Percentiles rank a stretch among this genome's conserved stretches.
Evolutionary conservation across 2,888 invertebrate species (phyloP).

Genomic region (Acholoe squamosa): DNA sequence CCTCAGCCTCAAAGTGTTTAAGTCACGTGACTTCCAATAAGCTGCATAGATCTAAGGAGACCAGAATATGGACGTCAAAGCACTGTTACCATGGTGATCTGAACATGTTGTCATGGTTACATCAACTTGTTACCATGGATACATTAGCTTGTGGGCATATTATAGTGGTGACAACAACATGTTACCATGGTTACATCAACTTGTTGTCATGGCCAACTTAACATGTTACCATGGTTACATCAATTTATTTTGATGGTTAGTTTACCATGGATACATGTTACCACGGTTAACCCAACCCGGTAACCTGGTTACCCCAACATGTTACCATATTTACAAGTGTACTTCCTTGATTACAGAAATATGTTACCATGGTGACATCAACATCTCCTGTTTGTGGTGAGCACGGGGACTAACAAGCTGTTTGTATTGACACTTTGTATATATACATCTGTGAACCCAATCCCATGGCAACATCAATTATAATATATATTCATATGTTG

Average conservation of each 20-base stretch:
- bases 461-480: constrained; percentile 30
- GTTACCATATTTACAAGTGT: too few relatives aligned
- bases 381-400: background rate
- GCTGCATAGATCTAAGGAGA: constrained; percentile 55
- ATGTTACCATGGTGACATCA: too few relatives aligned
- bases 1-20: background rate
- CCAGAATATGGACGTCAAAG: constrained; percentile 41
- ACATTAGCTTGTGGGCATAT: too few relatives aligned
- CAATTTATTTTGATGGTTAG: too few relatives aligned
- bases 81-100: constrained; percentile 36
- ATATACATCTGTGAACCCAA: background rate
- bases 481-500: constrained; percentile 14
- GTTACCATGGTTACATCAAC: too few relatives aligned
- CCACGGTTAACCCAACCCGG: too few relatives aligned
- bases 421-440: background rate
- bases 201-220: too few relatives aligned
- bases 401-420: background rate
- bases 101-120: constrained; percentile 17
- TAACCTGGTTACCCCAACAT: too few relatives aligned
- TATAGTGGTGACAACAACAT: too few relatives aligned
- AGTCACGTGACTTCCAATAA: constrained; percentile 33
- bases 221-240: too few relatives aligned
- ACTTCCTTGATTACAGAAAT: too few relatives aligned
- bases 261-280: too few relatives aligned
- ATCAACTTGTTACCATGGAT: background rate